Evolutionary conservation across 2,797 vertebrate genomes (phyloP), one percentile per base, ranked within the genome.

Genomic region (Botia almorhae): DNA sequence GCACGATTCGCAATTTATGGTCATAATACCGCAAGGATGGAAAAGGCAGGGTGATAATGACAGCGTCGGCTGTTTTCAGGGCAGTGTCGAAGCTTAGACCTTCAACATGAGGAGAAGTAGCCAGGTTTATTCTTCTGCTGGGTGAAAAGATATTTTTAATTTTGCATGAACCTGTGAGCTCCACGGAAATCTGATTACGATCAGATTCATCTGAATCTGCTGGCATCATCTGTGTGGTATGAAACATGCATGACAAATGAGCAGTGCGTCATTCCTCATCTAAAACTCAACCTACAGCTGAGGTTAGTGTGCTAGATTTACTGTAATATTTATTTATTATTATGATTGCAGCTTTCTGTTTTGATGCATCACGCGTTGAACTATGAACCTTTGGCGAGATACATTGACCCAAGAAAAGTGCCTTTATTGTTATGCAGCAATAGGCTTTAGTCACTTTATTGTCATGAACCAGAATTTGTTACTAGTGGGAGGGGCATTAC

Each of bases 181-280:
- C 61, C 14, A 39, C 46, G 75, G 29, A 55, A 61, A 82, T 56
- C 21, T 51, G 56, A 71, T 79, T 33, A 81, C 7, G 68, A 72
- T 61, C 68, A 72, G 46, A 76, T 29, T 80, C 69, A 69, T 81
- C 14, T 33, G 13, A 61, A 68, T 68, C 48, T 61, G 48, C 76
- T 71, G 58, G 50, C 43, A 17, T 80, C 29, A 65, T 69, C 53
- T n/a, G n/a, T 69, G 48, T 50, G 21, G 19, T 82, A 13, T 67
- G 50, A 11, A 19, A 53, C 16, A 64, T 10, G 29, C 14, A 2
- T 51, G 58, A 65, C 21, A 65, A 21, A 39, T n/a, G 3, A 21
- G 4, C 13, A 19, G 36, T 16, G 11, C 51, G 17, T 64, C 29
- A 67, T 21, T 50, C 29, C 26, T 65, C 14, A 2, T 23, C 11